Evolutionary conservation across 2,888 invertebrate species (phyloP), one percentile per base, ranked within the genome.

Genomic region (Yponomeuta malinellus): DNA sequence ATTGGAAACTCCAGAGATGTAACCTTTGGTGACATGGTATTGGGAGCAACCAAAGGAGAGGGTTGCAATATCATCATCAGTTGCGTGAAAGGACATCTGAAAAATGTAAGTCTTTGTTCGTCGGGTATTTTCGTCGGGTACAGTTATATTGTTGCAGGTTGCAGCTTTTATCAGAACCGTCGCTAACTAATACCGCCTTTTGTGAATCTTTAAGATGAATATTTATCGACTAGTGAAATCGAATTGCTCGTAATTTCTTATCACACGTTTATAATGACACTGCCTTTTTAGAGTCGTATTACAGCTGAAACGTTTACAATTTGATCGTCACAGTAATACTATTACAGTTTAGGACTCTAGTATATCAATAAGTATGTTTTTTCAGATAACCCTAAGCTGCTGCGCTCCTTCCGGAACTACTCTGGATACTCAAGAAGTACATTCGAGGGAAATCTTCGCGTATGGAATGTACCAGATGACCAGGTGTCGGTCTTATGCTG

Each of bases 1-100:
- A 82, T 88, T n/a, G 83, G 83, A 15, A 80, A 80, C 73, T 87
- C 86, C 2, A 78, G 86, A 1, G 81, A 88, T 69, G 10, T 72
- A 1, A 76, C 76, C 43, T 87, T 89, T 69, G 75, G 72, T 5
- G 84, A 88, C 69, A 82, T 85, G 81, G 75, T 88, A 2, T 52
- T 78, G 10, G 72, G 23, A 33, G 73, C 72, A 0, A 87, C 84
- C 0, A 79, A 83, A 9, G 83, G 83, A 9, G 3, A 69, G 0
- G 86, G 86, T 2, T 84, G 85, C 67, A 72, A 80, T 8, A 33
- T 86, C 6, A 72, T 85, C 3, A 78, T 88, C 15, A 79, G 80
- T 69, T 80, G 81, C 59, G 75, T 79, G 0, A 78, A 75, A 73
- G 81, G 78, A n/a, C 73, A 78, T 2, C 71, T 86, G 0, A 87